Percentiles rank a stretch among this genome's conserved stretches.
phyloP scores from a whole-genome alignment of 92 coral and sea anemone genomes.

The Pocillopora grandis region DNA sequence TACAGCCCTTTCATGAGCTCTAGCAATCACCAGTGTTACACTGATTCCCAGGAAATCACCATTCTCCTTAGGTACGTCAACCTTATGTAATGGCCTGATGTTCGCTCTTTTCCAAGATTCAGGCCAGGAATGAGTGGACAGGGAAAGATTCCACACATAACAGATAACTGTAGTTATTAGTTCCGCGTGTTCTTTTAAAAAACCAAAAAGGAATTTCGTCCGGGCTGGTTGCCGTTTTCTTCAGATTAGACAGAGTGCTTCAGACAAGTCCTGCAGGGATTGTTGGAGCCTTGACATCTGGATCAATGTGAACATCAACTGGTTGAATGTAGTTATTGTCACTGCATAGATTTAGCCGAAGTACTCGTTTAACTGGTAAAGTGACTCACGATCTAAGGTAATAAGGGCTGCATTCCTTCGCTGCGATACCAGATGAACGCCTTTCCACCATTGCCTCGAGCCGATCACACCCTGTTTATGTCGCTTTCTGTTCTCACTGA shows the following conservation, averaged over 20 bases:
- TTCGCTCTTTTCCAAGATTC: too few species aligned
- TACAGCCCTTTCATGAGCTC: too few species aligned
- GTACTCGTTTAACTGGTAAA: constrained; percentile 42
- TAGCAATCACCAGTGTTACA: neutral
- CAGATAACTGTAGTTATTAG: constrained; percentile 36
- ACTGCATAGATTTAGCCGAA: constrained; percentile 39
- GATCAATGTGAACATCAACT: constrained; percentile 15
- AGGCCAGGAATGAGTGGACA: too few species aligned
- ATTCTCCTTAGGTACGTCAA: constrained; percentile 42
- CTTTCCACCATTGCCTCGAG: neutral
- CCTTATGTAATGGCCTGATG: constrained; percentile 30
- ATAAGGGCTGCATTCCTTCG: constrained; percentile 5
- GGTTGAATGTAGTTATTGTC: constrained; percentile 41
- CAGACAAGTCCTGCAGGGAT: constrained; percentile 34
- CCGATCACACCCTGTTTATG: neutral
- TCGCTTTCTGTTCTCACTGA: constrained; percentile 18
- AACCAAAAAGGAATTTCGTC: constrained; percentile 39
- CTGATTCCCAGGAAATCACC: constrained; percentile 45
- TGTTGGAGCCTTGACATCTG: constrained; percentile 10
- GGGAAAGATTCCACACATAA: neutral
- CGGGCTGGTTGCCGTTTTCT: constrained; percentile 49
- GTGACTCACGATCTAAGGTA: constrained; percentile 13
- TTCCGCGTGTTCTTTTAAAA: constrained; percentile 49
- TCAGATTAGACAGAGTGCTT: constrained; percentile 10
- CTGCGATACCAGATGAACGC: too few species aligned